These are phyloP conservation scores for Patella caerulea DNA, from an alignment of 2,888 invertebrate genomes.

Conservation along the genomic window DNA sequence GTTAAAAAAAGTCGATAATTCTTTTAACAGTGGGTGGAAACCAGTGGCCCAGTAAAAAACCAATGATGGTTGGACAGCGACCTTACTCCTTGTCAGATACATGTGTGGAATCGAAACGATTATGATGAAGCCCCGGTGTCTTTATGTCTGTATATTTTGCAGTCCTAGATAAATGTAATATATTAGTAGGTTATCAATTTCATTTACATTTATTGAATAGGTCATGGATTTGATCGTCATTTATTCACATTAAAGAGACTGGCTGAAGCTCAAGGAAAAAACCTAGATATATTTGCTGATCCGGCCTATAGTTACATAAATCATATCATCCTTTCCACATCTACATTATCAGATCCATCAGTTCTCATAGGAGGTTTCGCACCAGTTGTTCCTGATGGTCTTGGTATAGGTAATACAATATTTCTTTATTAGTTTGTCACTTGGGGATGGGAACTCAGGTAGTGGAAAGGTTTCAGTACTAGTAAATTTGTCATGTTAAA, in stretches of 20 bases:
- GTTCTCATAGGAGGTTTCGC: constrained; percentile 94
- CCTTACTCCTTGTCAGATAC: background rate
- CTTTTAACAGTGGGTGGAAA: no score
- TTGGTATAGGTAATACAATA: constrained; percentile 79
- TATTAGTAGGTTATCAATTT: background rate
- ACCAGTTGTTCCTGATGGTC: constrained; percentile 90
- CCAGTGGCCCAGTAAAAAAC: no score
- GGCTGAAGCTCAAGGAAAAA: constrained; percentile 65
- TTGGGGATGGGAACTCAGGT: no score
- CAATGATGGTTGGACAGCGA: background rate
- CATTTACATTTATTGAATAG: constrained; percentile 68
- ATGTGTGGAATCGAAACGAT: no score
- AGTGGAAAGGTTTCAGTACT: no score
- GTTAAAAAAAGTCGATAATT: no score
- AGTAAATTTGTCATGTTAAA: no score
- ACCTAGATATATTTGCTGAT: constrained; percentile 81
- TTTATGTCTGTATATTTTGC: no score
- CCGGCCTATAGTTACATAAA: constrained; percentile 85
- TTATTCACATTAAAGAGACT: constrained; percentile 87
- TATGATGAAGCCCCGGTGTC: no score
- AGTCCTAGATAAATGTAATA: background rate
- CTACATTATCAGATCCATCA: constrained; percentile 89
- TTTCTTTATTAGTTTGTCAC: no score
- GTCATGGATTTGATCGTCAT: constrained; percentile 97
- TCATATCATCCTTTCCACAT: constrained; percentile 93